Conservation (phyloP, 2,797 vertebrate species). For the Rhinatrema bivittatum region DNA sequence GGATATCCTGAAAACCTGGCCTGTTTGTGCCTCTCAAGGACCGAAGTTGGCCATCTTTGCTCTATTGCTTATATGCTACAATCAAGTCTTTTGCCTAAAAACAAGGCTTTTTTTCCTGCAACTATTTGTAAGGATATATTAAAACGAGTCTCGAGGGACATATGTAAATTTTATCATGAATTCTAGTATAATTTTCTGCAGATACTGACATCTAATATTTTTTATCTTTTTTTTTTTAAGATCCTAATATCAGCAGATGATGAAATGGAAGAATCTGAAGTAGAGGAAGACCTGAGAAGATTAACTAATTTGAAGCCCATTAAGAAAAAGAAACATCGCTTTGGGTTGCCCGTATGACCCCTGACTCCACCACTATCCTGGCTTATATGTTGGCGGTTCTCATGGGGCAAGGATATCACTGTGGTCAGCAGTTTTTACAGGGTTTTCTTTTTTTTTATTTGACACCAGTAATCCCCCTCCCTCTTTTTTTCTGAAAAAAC, state of each 20-base stretch:
- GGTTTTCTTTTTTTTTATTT: too few species aligned
- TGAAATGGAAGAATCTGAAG: constrained; percentile 91
- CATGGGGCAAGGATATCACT: constrained; percentile 11
- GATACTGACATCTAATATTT: too few species aligned
- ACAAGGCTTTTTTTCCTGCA: too few species aligned
- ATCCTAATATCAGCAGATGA: constrained; percentile 96
- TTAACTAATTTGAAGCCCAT: constrained; percentile 76
- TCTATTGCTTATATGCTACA: too few species aligned
- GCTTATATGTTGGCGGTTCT: constrained; percentile 27
- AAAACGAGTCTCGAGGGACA: too few species aligned
- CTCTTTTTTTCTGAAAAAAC: constrained; percentile 31
- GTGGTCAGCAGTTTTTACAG: constrained; percentile 27
- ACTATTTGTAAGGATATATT: too few species aligned
- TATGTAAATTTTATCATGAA: too few species aligned
- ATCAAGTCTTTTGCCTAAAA: too few species aligned
- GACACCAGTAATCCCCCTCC: constrained; percentile 18
- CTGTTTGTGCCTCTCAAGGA: too few species aligned
- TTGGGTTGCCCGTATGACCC: constrained; percentile 88
- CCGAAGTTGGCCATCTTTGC: too few species aligned
- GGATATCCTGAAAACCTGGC: too few species aligned
- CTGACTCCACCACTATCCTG: constrained; percentile 1
- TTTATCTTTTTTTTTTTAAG: constrained; percentile 41
- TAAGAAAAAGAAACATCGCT: constrained; percentile 90
- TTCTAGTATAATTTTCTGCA: too few species aligned
- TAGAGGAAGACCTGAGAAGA: constrained; percentile 80